Base-by-base conservation (phyloP, 1,140 invertebrate genomes). In the Aphidius gifuensis region DNA sequence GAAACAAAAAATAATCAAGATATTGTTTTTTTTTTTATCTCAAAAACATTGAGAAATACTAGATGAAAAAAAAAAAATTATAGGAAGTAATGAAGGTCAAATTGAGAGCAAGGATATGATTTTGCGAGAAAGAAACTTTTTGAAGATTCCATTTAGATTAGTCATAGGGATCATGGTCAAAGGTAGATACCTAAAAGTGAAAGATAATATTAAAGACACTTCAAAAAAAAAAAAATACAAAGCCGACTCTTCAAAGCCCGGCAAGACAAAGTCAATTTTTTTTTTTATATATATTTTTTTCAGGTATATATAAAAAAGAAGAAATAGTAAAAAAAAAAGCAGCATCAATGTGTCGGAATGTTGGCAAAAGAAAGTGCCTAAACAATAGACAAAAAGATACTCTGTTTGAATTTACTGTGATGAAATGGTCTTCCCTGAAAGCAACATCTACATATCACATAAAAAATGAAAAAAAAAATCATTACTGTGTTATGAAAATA, bases 131-230 rank as follows among this genome's bases (percentile, higher is more conserved):
- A 68, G 66, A 54, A 54, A 58, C 63, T 68, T 68, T 66, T 64
- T 67, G 62, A 68, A 71, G 68, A 72, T 71, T 68, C 67, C 69
- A 44, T 11, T 62, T 45, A 66, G 65, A 71, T 72, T 69, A 71
- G 64, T 68, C 67, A 64, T 23, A 23, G 46, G 16, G 43, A 11
- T 55, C 53, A 55, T 55, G 53, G 53, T 55, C 53, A 55, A 55
- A 55, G 53, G 40, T 40, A 55, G 2, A 32, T 21, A 55, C 11
- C 7, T 44, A 43, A 59, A 49, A 40, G 43, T 44, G 45, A 63
- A 11, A 16, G 44, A 49, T 38, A 43, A 56, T n/a, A 54, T 51
- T 58, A 53, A 68, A 66, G 55, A 39, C 5, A 11, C 9, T 7
- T 23, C 4, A 44, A 62, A 42, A 45, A 21, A 23, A 8, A 55